Evolutionary conservation across 1,140 invertebrate species (phyloP), one percentile per base, ranked within the genome.

Genomic region (Stenopsyche tienmushanensis): DNA sequence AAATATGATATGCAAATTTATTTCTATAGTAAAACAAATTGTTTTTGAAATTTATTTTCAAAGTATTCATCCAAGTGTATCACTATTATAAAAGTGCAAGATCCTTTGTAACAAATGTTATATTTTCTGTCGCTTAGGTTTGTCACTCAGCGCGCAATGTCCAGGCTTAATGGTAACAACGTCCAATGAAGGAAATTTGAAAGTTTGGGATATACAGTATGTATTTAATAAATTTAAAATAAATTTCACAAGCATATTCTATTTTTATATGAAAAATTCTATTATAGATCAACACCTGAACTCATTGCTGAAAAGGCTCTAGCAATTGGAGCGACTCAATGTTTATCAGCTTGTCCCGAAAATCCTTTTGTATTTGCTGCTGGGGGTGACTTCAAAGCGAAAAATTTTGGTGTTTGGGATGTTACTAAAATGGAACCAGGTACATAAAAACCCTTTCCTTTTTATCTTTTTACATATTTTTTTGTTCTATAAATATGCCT

Each of bases 311-410:
- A 86, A 72, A 85, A 87, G 59, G 75, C 83, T 63, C 80, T 83
- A 67, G 85, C 85, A 67, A 82, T 91, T 75, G 91, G 91, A 1
- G 80, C 83, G 2, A 78, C 93, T 25, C 87, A 90, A 72, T 91
- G 91, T 76, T 78, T 92, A 23, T 83, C 84, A 10, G 75, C 84
- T 26, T 92, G 87, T 76, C 92, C 92, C 3, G 91, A 97, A 73
- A 87, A 85, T 73, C 89, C 92, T 8, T 90, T 90, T 75, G 81
- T 90, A 9, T 83, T 94, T 71, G 88, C 88, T 42, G 79, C 88
- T 64, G 94, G 94, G 42, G 94, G 94, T 1, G 92, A 94, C 73
- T 90, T 91, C 71, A 90, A 91, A 71, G 83, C 87, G 20, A 84
- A 90, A 67, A 88, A 88, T 78, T 87, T 93, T 62, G 86, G 87